Conservation (phyloP, 2,113 vertebrate genomes). For the Grallaria varia region DNA sequence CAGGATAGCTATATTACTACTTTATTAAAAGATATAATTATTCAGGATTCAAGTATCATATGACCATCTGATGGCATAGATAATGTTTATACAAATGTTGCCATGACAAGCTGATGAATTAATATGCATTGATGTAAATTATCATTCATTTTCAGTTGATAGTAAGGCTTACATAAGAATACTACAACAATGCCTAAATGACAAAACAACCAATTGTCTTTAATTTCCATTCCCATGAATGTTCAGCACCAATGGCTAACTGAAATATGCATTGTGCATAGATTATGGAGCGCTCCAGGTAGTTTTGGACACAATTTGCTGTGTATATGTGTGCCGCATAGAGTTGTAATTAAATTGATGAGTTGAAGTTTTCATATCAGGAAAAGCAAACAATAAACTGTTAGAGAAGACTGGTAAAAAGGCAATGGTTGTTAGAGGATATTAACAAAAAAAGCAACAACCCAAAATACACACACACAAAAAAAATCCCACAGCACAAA, state of each 20-base stretch:
- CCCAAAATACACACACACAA: neutral
- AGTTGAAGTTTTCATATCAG: neutral
- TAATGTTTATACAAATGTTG: neutral
- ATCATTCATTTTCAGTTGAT: neutral
- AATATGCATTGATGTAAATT: neutral
- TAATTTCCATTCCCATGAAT: neutral
- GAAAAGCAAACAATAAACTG: neutral
- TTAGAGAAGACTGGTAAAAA: neutral
- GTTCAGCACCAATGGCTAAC: neutral
- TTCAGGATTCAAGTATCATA: neutral
- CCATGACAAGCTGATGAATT: neutral
- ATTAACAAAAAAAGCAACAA: neutral
- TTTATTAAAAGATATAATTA: neutral
- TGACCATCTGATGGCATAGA: neutral
- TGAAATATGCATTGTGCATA: neutral
- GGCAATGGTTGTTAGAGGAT: neutral
- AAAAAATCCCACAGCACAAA: neutral
- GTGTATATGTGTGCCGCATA: neutral
- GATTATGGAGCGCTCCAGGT: neutral
- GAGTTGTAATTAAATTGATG: neutral
- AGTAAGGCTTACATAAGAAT: neutral
- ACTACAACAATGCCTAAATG: neutral
- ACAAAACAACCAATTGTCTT: neutral
- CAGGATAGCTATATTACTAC: neutral
- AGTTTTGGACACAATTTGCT: neutral